Evolutionary conservation across 2,797 vertebrate species (phyloP), one percentile per base, ranked within the genome.

Genomic region (Tarsius wallacei): DNA sequence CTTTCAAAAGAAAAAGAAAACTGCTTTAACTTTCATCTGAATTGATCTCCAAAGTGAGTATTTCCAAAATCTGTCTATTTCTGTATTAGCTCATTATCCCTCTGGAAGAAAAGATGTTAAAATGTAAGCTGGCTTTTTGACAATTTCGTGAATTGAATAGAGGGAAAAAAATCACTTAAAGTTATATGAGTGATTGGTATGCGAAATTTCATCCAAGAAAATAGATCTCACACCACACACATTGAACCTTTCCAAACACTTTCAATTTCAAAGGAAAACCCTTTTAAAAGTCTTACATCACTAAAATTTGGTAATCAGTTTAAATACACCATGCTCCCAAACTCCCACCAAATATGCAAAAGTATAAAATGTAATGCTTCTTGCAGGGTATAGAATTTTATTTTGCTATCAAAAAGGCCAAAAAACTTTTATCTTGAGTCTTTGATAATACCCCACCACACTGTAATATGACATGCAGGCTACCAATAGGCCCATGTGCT

Each of bases 51-150:
- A 81, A 88, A 89, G 55, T 74, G 57, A 88, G 7, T 89, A 49
- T 94, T 89, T 94, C 51, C 36, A 92, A 94, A 96, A 64, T 1
- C 64, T 74, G 0, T 83, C 82, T 93, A 78, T 51, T 93, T 90
- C 86, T 90, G 49, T 16, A 31, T 88, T 92, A 93, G 64, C 28
- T 95, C 17, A 63, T 88, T 86, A 96, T 80, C 13, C 1, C 0
- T 70, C 17, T 88, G n/a, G 42, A 57, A 93, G 53, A 92, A 92
- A 78, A 94, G 70, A 51, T 63, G 33, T 93, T 96, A 90, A 97
- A 96, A 90, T 96, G 10, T 81, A 94, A 91, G 36, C 73, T 94
- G 55, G 4, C 10, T 95, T 96, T 96, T 90, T 97, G 87, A 97
- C 85, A 95, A 42, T 71, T 94, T 91, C 61, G 66, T 88, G 64